Conservation (phyloP, 2,113 vertebrate species). For the Tachuris rubrigastra region DNA sequence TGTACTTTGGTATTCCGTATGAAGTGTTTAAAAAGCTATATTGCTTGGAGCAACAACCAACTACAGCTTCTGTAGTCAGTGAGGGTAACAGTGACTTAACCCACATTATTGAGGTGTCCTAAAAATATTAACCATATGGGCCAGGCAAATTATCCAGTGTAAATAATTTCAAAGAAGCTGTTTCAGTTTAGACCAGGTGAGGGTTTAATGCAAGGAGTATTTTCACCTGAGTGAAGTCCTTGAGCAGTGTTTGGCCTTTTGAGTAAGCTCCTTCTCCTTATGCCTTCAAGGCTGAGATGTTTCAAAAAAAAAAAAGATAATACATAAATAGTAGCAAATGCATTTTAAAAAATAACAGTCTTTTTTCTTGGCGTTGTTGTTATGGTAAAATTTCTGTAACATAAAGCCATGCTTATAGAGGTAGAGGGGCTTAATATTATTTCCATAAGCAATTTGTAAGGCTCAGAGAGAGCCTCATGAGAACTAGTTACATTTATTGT, state of each 20-base stretch:
- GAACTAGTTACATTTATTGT: conserved; percentile 13
- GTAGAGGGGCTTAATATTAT: background rate
- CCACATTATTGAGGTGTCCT: background rate
- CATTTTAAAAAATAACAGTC: background rate
- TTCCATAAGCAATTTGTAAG: background rate
- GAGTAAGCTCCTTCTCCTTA: background rate
- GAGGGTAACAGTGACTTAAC: background rate
- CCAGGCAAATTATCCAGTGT: background rate
- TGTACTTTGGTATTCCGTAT: background rate
- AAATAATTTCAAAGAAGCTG: background rate
- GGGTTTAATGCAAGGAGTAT: background rate
- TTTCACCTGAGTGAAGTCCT: background rate
- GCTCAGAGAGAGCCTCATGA: background rate
- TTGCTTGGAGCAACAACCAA: background rate
- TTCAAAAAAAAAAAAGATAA: background rate
- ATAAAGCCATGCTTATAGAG: background rate
- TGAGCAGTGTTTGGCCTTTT: background rate
- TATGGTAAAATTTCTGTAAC: conserved; percentile 6
- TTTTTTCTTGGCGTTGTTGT: background rate
- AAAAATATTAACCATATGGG: background rate
- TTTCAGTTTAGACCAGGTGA: background rate
- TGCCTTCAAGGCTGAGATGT: background rate
- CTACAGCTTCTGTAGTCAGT: background rate
- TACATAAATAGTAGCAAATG: background rate
- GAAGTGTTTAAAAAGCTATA: background rate